Conservation (phyloP, 2,113 vertebrate genomes). For the Aegotheles bennettii region DNA sequence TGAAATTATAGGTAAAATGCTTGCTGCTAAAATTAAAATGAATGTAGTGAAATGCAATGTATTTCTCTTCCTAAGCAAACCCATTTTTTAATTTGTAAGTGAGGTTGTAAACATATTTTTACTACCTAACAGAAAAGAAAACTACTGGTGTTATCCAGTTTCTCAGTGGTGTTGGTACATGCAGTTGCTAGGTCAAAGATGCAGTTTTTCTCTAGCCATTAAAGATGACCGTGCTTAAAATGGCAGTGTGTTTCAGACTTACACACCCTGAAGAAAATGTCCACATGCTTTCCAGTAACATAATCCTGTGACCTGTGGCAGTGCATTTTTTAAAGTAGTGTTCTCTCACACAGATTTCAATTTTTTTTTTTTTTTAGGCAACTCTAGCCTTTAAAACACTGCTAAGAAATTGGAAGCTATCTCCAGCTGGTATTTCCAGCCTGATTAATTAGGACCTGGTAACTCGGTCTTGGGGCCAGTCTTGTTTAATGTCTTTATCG, state of each 20-base stretch:
- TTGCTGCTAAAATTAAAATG: not conserved
- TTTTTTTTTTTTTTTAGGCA: not conserved
- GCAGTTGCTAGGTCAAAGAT: not conserved
- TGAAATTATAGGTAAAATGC: not conserved
- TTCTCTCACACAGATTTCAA: not conserved
- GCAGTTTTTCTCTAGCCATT: not conserved
- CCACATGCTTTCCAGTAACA: accelerated
- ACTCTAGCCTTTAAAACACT: not conserved
- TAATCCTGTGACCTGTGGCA: not conserved
- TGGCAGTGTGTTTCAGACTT: not conserved
- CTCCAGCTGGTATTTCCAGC: not conserved
- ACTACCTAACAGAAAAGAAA: not conserved
- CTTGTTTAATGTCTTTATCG: too few relatives aligned
- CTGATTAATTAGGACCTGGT: not conserved
- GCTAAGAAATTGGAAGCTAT: not conserved
- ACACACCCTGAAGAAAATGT: not conserved
- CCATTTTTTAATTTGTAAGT: not conserved
- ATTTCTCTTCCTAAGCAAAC: not conserved
- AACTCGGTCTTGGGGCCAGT: too few relatives aligned
- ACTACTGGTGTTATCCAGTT: not conserved
- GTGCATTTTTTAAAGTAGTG: not conserved
- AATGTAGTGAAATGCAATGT: not conserved
- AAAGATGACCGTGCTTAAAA: not conserved
- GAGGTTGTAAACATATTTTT: not conserved
- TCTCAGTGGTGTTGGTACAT: not conserved